These are phyloP conservation scores for Tetropium fuscum DNA, from an alignment of 2,888 invertebrate species.

Conservation along the genomic window DNA sequence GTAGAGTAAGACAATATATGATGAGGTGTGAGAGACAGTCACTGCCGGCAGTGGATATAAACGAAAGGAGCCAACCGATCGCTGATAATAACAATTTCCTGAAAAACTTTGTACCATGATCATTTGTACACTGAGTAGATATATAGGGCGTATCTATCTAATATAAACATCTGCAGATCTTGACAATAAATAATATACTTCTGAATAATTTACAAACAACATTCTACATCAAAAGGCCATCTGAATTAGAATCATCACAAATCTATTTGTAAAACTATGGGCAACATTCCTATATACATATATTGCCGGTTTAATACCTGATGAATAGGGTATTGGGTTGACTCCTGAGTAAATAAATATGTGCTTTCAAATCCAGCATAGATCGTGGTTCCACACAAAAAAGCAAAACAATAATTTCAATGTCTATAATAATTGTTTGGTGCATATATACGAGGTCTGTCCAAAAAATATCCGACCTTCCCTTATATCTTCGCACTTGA, in stretches of 20 bases:
- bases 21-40: slow-evolving; percentile 61
- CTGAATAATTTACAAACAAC: slow-evolving; percentile 51
- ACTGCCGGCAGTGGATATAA: slow-evolving; percentile 62
- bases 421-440: too few relatives aligned
- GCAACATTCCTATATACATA: slow-evolving; percentile 34
- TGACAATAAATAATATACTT: slow-evolving; percentile 50
- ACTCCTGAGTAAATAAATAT: slow-evolving; percentile 60
- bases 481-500: too few relatives aligned
- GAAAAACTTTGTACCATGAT: slow-evolving; percentile 65
- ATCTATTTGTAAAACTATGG: slow-evolving; percentile 35
- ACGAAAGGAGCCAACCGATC: slow-evolving; percentile 58
- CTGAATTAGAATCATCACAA: slow-evolving; percentile 43
- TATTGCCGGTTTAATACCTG: slow-evolving; percentile 47
- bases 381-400: slow-evolving; percentile 23
- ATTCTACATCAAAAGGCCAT: slow-evolving; percentile 53
- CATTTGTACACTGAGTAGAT: slow-evolving; percentile 60
- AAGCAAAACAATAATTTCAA: slow-evolving; percentile 30
- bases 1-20: slow-evolving; percentile 49
- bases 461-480: too few relatives aligned
- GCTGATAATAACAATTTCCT: slow-evolving; percentile 56
- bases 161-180: slow-evolving; percentile 45
- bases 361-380: slow-evolving; percentile 50
- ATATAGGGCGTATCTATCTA: slow-evolving; percentile 41
- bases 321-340: slow-evolving; percentile 52
- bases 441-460: too few relatives aligned